Base-by-base conservation (phyloP, 2,888 invertebrate species). In the Ophion slaviceki region DNA sequence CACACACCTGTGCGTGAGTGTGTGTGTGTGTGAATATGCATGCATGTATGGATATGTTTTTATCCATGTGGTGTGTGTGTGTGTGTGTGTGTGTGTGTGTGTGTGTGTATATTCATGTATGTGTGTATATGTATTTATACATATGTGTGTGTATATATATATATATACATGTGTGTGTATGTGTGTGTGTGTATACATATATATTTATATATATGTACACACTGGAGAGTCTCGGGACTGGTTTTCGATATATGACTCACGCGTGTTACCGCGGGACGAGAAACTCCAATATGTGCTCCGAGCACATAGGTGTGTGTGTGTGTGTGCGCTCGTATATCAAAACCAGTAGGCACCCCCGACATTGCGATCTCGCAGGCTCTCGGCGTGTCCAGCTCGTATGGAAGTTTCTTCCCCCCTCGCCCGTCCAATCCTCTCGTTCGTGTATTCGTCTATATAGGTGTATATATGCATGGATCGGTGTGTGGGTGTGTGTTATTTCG, bases 341-440 rank as follows among this genome's bases (percentile, higher is more conserved):
- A 93, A 92, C 93, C 93, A 93, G 93, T 93, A 93, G 93, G 92
- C 93, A 92, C 92, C 93, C 93, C 92, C 92, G 92, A 92, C 91
- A 90, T 92, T 89, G 91, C 91, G 90, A 90, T 90, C 89, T 74
- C 87, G 81, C 86, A 64, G 71, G 85, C 80, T 79, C 85, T 87
- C 83, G 83, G 79, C 86, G 71, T 77, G 79, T 80, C 71, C 85
- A 71, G 80, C 59, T 24, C 66, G 76, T 53, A 53, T 76, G 74
- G 70, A 70, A 78, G 81, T 64, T 79, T 70, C 74, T 74, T 61
- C 61, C 59, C 76, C 62, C 70, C 67, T 64, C 71, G 32, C 72
- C 20, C 66, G 74, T 7, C 40, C 40, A 40, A 40, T 40, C 40
- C 40, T 7, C 7, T 40, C 40, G 40, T 40, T 40, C 8, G 8